Percentiles rank a stretch among this genome's conserved stretches.
phyloP scores from a whole-genome alignment of 2,113 vertebrate species.

The Oenanthe oenanthe region DNA sequence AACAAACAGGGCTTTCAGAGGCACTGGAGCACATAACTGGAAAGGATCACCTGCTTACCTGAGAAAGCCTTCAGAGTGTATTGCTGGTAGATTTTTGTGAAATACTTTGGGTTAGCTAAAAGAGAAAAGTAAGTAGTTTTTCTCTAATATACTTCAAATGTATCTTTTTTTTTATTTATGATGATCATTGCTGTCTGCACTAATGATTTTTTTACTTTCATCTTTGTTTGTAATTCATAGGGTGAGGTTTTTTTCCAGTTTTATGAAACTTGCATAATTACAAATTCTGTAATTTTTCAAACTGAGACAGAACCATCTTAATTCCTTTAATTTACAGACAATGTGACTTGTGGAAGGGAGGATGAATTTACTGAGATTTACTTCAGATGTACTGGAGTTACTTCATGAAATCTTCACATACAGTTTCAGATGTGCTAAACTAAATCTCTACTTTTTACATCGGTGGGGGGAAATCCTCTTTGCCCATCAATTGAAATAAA shows the following conservation, averaged over 20 bases:
- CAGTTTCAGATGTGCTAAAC: not conserved
- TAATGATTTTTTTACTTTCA: not conserved
- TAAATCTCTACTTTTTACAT: not conserved
- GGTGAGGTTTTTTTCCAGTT: not conserved
- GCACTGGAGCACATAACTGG: not conserved
- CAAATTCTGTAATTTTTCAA: not conserved
- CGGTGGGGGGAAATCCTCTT: accelerated
- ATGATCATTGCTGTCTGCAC: not conserved
- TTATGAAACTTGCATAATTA: not conserved
- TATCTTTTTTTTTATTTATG: not conserved
- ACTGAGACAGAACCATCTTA: not conserved
- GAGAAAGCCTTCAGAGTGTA: not conserved
- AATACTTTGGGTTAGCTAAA: not conserved
- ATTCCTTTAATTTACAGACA: not conserved
- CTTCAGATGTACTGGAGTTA: not conserved
- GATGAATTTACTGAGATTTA: not conserved
- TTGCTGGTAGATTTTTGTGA: accelerated
- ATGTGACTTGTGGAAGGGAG: not conserved
- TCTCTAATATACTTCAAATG: not conserved
- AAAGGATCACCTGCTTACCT: not conserved
- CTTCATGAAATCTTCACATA: accelerated
- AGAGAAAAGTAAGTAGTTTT: not conserved
- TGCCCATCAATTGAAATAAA: not conserved
- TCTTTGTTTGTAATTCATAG: not conserved
- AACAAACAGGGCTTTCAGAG: not conserved